Evolutionary conservation across 2,113 vertebrate species (phyloP), one percentile per base, ranked within the genome.

Genomic region (Pygoscelis antarcticus): DNA sequence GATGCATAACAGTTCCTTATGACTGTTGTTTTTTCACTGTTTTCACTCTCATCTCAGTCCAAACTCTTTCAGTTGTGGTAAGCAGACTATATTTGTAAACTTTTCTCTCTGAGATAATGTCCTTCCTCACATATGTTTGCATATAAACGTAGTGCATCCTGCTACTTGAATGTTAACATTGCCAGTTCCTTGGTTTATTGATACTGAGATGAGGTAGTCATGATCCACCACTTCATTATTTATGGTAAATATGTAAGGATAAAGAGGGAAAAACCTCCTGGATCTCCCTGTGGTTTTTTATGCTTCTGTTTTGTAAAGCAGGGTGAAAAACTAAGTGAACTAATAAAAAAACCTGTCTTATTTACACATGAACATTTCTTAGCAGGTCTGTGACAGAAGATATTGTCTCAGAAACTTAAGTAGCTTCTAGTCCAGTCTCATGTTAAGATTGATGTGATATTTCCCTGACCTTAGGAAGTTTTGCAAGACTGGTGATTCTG

Each of bases 1-100:
- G 96, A 97, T 95, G 72, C 55, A 75, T 93, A 96, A 86, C 74
- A 2, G 93, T 93, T 94, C 93, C 76, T 94, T 93, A 64, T 80
- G 93, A 83, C 70, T 97, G 68, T 96, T 97, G 71, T 91, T 96
- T 96, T 92, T 98, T 90, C 91, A 87, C 54, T 91, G 16, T 96
- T 98, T 94, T 94, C 54, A 74, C 95, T 95, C 82, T 97, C 88
- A 91, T 64, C 95, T 95, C 57, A 44, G 77, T 96, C 97, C 97
- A 98, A 97, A 84, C 55, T 27, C 17, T 49, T 68, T 95, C 94
- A 97, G 96, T 92, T 97, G 92, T 85, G 83, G 87, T 71, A 76
- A 95, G 61, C 40, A 88, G 62, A 51, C 88, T 95, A 6, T 83
- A 85, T 86, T 96, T 89, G 84, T 89, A 97, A 98, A 49, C 32